Evolutionary conservation across 2,113 vertebrate species (phyloP).

Genomic region (Anoura caudifer): DNA sequence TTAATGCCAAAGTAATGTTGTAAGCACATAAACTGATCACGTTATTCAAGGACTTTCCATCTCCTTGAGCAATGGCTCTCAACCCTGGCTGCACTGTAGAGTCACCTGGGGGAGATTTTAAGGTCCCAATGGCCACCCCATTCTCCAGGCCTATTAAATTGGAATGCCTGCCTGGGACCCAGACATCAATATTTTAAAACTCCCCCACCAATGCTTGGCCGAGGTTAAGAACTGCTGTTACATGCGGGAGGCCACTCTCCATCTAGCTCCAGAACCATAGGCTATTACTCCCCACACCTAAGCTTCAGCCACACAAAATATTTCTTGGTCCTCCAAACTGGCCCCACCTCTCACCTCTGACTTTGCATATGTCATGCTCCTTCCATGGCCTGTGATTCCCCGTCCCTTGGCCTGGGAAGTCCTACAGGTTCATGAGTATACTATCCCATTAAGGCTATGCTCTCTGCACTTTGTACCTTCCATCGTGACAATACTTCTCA

Average conservation of each 20-base stretch:
- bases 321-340: not conserved
- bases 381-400: not conserved
- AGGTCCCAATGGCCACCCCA: not conserved
- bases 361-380: not conserved
- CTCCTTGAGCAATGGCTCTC: not conserved
- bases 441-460: not conserved
- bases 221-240: not conserved
- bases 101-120: not conserved
- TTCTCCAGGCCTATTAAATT: not conserved
- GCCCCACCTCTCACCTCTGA: not conserved
- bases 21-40: not conserved
- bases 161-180: not conserved
- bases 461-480: not conserved
- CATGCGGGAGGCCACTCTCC: not conserved
- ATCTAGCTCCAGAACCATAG: not conserved
- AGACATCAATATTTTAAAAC: not conserved
- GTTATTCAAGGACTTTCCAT: not conserved
- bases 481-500: not conserved
- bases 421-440: not conserved
- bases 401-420: not conserved
- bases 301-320: not conserved
- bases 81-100: not conserved
- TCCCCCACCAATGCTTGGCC: not conserved
- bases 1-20: not conserved
- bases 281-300: not conserved